These are phyloP conservation scores for Xenopus borealis DNA, from an alignment of 2,113 vertebrate genomes.

Conservation along the genomic window DNA sequence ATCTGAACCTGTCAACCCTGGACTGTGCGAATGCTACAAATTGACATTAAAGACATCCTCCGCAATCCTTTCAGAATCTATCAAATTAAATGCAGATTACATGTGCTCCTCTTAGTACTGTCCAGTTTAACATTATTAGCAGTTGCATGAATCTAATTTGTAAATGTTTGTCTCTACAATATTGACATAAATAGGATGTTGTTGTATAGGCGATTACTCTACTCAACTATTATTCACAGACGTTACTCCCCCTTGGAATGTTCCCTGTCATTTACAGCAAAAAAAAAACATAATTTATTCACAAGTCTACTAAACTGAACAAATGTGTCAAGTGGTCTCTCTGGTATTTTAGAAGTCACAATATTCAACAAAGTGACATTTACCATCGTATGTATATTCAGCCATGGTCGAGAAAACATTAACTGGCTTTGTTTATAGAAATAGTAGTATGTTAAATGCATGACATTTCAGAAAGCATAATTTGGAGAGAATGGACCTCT, in stretches of 20 bases:
- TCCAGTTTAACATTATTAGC: constrained; percentile 40
- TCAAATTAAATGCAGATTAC: constrained; percentile 48
- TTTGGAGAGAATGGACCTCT: neutral
- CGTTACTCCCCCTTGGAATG: neutral
- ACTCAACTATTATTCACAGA: constrained; percentile 26
- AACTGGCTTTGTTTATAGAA: constrained; percentile 7
- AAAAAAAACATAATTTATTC: constrained; percentile 35
- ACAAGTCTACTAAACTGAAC: constrained; percentile 29
- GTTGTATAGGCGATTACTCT: constrained; percentile 23
- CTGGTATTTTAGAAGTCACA: constrained; percentile 26
- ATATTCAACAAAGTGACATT: constrained; percentile 38
- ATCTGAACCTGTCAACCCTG: constrained; percentile 45
- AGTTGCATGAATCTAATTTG: constrained; percentile 41
- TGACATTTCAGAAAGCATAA: constrained; percentile 1
- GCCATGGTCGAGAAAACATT: neutral
- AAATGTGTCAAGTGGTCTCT: constrained; percentile 27
- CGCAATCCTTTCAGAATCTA: constrained; percentile 39
- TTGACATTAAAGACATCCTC: constrained; percentile 35
- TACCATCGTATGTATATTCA: constrained; percentile 11
- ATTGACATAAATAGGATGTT: constrained; percentile 36
- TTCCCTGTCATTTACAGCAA: constrained; percentile 24
- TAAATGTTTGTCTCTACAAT: constrained; percentile 36
- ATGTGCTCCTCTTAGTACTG: constrained; percentile 31
- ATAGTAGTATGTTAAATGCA: neutral
- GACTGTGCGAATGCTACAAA: constrained; percentile 21